A percentile compares a stretch with the other conserved stretches of the same genome.
phyloP scores from a whole-genome alignment of 2,797 vertebrate species.

The Anniella stebbinsi region DNA sequence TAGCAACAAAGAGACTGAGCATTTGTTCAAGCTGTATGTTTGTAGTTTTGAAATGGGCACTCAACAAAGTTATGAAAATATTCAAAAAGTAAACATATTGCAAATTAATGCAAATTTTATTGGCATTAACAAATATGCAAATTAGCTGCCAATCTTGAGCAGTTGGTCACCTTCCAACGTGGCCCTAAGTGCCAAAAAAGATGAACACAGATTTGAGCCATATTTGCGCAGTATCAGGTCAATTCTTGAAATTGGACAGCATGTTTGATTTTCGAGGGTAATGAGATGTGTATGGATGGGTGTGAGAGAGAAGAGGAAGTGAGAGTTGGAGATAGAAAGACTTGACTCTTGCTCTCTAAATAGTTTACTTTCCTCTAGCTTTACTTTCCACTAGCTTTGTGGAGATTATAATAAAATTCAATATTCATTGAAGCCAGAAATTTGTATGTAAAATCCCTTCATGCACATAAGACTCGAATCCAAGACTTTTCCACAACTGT shows the following conservation, averaged over 20 bases:
- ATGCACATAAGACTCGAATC: constrained; percentile 21
- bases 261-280: constrained; percentile 49
- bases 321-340: constrained; percentile 39
- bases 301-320: constrained; percentile 41
- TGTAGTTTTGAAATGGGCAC: constrained; percentile 47
- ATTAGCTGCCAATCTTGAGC: constrained; percentile 50
- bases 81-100: constrained; percentile 54
- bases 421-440: constrained; percentile 18
- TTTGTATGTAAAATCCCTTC: neutral
- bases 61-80: constrained; percentile 53
- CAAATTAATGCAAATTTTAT: constrained; percentile 56
- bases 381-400: constrained; percentile 37
- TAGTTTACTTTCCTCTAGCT: constrained; percentile 35
- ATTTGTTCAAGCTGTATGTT: constrained; percentile 51
- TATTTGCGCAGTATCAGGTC: constrained; percentile 52
- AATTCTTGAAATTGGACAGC: constrained; percentile 48
- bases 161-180: constrained; percentile 54
- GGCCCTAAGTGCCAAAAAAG: constrained; percentile 52
- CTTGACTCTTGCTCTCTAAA: constrained; percentile 43
- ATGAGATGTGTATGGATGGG: constrained; percentile 45
- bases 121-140: constrained; percentile 54
- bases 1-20: constrained; percentile 42
- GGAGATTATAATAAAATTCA: constrained; percentile 18
- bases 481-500: constrained; percentile 2
- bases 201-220: constrained; percentile 55